Evolutionary conservation across 2,888 invertebrate genomes (phyloP), one percentile per base, ranked within the genome.

Genomic region (Sussaba pulchella): DNA sequence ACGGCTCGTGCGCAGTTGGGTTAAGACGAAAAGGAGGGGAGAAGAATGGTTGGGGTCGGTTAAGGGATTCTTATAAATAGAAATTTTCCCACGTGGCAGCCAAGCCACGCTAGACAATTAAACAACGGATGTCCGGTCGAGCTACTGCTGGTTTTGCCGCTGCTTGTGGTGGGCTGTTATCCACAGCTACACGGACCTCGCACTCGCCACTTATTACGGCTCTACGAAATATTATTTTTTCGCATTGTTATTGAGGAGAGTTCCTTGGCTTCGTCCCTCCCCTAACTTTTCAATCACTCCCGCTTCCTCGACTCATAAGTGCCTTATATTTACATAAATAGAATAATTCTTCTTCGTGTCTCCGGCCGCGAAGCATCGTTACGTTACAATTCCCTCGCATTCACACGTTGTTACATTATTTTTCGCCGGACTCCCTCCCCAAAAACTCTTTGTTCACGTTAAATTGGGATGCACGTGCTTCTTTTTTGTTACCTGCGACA

Each of bases 61-160:
- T 31, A 50, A 80, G 76, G 76, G 74, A 84, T 87, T 85, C 85
- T 86, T 86, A 86, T 87, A 85, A 88, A 88, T 88, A 88, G 88
- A 87, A 85, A 87, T 71, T 75, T 88, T 89, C 89, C 87, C 88
- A 88, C 88, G 87, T 88, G 88, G 83, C 70, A 78, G 67, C 76
- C 82, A 83, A 70, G 77, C 84, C 73, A 80, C 74, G 73, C 82
- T 86, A 87, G 86, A 88, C 88, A 89, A 89, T 89, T 88, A 89
- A 89, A 88, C 87, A 88, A 87, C 89, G 89, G 89, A 89, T 84
- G 86, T 89, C 89, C 89, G 89, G 86, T 88, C 83, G 82, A 52
- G 69, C 24, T 39, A n/a, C n/a, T 26, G 41, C 41, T n/a, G 39
- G 14, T n/a, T n/a, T n/a, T n/a, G n/a, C n/a, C n/a, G n/a, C n/a